These are phyloP conservation scores for Tipula vernalis DNA, from an alignment of 2,888 invertebrate genomes.

Conservation along the genomic window DNA sequence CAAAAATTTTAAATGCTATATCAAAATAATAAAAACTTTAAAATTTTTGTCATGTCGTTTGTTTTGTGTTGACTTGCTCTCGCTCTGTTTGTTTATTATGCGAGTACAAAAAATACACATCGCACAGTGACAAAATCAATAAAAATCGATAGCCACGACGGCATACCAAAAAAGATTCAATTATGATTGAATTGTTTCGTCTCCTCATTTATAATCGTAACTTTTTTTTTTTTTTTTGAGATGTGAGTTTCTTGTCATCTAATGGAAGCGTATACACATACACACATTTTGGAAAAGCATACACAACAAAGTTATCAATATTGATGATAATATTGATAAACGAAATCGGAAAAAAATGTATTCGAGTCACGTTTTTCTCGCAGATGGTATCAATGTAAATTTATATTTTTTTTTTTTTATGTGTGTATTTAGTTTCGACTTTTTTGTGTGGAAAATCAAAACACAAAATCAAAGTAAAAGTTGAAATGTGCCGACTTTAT, in stretches of 20 bases:
- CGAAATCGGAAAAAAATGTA: not conserved
- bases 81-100: not conserved
- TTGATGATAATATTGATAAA: not conserved
- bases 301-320: not conserved
- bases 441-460: not conserved
- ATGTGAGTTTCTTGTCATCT: not conserved
- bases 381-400: conserved; percentile 11
- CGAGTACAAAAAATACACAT: not conserved
- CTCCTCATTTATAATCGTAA: not conserved
- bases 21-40: not conserved
- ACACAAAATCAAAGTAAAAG: not conserved
- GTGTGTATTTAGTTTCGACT: not conserved
- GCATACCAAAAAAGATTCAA: not conserved
- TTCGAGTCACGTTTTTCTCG: conserved; percentile 12
- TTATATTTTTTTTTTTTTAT: not conserved
- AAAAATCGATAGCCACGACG: not conserved
- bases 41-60: not conserved
- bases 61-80: not conserved
- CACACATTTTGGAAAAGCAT: not conserved
- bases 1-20: not conserved
- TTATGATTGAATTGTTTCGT: not conserved
- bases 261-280: not conserved
- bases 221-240: not conserved
- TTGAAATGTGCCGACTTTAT: conserved; percentile 10
- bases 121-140: not conserved